Conservation (phyloP, 2,113 vertebrate species). For the Tauraco erythrolophus region DNA sequence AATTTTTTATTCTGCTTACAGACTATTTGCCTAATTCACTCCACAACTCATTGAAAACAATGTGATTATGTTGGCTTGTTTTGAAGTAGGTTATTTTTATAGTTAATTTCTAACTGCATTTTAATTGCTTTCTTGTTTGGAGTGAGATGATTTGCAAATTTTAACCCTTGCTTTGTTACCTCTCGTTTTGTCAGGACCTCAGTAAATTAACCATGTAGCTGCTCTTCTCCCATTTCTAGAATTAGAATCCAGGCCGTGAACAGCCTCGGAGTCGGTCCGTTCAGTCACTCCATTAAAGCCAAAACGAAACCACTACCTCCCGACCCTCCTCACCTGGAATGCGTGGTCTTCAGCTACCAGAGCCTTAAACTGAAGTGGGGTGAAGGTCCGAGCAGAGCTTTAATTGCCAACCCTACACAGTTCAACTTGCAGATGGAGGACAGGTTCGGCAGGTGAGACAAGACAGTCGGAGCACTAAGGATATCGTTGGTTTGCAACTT, state of each 20-base stretch:
- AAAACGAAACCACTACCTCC: constrained; percentile 83
- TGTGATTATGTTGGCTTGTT: background rate
- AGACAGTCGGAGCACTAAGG: background rate
- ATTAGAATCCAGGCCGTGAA: constrained; percentile 84
- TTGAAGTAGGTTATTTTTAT: background rate
- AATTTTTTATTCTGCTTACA: background rate
- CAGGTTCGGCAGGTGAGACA: constrained; percentile 76
- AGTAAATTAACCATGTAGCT: background rate
- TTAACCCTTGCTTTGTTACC: background rate
- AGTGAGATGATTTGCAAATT: background rate
- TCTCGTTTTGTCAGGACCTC: background rate
- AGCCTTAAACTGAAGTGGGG: constrained; percentile 88
- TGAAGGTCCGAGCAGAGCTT: constrained; percentile 76
- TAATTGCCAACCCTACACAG: constrained; percentile 73
- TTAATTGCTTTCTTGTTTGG: background rate
- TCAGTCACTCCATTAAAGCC: constrained; percentile 80
- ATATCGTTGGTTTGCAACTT: background rate
- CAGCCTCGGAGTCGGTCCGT: constrained; percentile 80
- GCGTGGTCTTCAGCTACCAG: constrained; percentile 80
- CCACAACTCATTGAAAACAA: background rate
- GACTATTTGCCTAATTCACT: background rate
- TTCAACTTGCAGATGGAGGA: constrained; percentile 85
- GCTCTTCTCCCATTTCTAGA: constrained; percentile 30
- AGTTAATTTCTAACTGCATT: background rate
- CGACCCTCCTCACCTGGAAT: constrained; percentile 81